Conservation (phyloP, 2,113 vertebrate species). For the Poeciliopsis prolifica region DNA sequence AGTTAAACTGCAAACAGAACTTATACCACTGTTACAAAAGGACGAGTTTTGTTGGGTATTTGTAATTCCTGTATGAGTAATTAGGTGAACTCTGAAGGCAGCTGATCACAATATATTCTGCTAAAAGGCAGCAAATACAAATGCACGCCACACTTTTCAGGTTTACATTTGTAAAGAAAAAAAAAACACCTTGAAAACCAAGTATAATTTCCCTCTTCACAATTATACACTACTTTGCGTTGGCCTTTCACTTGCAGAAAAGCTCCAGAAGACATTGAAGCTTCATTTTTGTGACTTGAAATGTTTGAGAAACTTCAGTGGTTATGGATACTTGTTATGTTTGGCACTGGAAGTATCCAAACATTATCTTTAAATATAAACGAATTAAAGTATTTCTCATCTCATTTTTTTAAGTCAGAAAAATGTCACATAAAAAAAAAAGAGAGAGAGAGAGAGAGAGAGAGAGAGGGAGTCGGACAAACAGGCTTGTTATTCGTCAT, state of each 20-base stretch:
- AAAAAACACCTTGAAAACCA: neutral
- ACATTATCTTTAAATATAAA: too few relatives aligned
- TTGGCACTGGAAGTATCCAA: too few relatives aligned
- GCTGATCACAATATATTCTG: too few relatives aligned
- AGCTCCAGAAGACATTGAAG: neutral
- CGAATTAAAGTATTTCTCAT: too few relatives aligned
- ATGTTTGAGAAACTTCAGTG: neutral
- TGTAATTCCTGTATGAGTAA: too few relatives aligned
- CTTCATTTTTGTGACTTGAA: neutral
- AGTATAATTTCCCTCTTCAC: neutral
- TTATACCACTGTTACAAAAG: neutral
- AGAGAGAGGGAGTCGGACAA: slow-evolving; percentile 29
- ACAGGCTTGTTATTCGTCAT: slow-evolving; percentile 8
- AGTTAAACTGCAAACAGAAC: too few relatives aligned
- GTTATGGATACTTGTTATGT: too few relatives aligned
- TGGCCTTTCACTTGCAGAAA: neutral
- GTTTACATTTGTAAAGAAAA: too few relatives aligned
- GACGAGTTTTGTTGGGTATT: neutral
- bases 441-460: neutral
- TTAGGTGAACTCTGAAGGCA: too few relatives aligned
- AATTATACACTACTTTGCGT: neutral
- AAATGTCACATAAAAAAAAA: neutral
- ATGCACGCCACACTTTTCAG: too few relatives aligned
- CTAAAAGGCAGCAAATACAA: too few relatives aligned
- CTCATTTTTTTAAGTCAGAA: too few relatives aligned